Evolutionary conservation across 2,888 invertebrate genomes (phyloP).

Genomic region (Cetonia aurata): DNA sequence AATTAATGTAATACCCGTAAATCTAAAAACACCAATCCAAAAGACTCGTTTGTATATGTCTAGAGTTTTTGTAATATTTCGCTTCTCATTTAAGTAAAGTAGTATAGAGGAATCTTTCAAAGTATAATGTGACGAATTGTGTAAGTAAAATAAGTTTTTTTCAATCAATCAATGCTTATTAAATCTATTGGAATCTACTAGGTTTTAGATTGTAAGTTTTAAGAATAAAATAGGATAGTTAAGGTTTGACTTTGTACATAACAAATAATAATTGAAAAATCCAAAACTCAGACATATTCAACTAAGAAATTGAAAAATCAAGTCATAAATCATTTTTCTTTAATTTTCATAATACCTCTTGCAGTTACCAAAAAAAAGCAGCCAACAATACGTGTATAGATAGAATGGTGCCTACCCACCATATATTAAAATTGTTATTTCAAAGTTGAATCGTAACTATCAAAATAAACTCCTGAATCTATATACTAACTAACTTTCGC

Average conservation of each 20-base stretch:
- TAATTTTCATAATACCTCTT: no score
- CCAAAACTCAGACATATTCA: no score
- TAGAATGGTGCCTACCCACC: no score
- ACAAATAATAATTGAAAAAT: background rate
- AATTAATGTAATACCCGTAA: constrained; percentile 33
- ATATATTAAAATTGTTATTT: background rate
- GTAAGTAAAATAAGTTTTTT: no score
- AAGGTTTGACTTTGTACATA: constrained; percentile 30
- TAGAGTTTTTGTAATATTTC: constrained; percentile 34
- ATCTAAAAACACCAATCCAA: constrained; percentile 48
- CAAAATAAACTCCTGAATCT: constrained; percentile 13
- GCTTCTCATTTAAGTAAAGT: constrained; percentile 2
- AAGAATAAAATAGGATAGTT: constrained; percentile 7
- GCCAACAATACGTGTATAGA: no score
- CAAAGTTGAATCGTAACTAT: constrained; percentile 24
- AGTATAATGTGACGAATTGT: no score
- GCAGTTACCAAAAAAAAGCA: no score
- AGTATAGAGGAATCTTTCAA: background rate
- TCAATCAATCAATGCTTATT: constrained; percentile 9
- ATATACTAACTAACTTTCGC: constrained; percentile 29
- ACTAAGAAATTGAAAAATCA: no score
- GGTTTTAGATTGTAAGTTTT: background rate
- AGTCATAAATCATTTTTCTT: no score
- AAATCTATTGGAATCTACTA: constrained; percentile 15
- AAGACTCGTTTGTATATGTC: constrained; percentile 46